Conservation (phyloP, 1,140 invertebrate species). For the Apis mellifera region Amel_HAv3.1 CM009936.2:17723501-17724000, state of each 20-base stretch:
- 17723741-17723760: constrained; percentile 25
- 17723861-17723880: constrained; percentile 38
- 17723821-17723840: constrained; percentile 65
- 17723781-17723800: constrained; percentile 77
- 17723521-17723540: not conserved
- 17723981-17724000: constrained; percentile 46
- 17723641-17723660: no score
- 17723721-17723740: no score
- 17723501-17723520: constrained; percentile 5
- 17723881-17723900: constrained; percentile 56
- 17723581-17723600: no score
- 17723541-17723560: not conserved
- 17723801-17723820: constrained; percentile 80
- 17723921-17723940: constrained; percentile 57
- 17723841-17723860: not conserved
- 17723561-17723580: not conserved
- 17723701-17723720: no score
- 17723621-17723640: no score
- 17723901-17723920: constrained; percentile 61
- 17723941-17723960: constrained; percentile 47
- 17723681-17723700: no score
- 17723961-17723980: constrained; percentile 44
- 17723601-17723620: no score
- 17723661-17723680: no score
- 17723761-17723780: constrained; percentile 57